Evolutionary conservation across 2,888 invertebrate genomes (phyloP).

Genomic region (Cordilura impudica): DNA sequence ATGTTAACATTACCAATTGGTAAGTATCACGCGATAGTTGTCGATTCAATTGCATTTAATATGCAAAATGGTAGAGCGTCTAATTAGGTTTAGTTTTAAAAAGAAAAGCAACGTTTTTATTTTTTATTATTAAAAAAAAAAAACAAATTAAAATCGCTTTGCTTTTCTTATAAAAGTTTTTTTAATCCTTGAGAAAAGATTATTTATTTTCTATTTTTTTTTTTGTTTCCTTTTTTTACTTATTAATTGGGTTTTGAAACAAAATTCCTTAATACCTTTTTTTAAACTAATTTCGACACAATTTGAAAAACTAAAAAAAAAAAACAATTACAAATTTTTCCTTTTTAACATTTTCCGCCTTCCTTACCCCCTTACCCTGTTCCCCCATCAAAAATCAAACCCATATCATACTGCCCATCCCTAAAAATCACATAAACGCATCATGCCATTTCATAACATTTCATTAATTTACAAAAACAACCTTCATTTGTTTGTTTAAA

Average conservation of each 20-base stretch:
- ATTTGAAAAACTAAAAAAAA: slow-evolving; percentile 51
- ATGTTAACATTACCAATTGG: slow-evolving; percentile 83
- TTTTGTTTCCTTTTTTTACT: slow-evolving; percentile 44
- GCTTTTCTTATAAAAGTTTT: slow-evolving; percentile 2
- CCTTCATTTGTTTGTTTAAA: slow-evolving; percentile 40
- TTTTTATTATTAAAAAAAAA: not conserved
- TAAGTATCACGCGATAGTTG: slow-evolving; percentile 71
- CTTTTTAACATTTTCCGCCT: slow-evolving; percentile 44
- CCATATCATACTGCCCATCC: not conserved
- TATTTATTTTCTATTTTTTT: slow-evolving; percentile 45
- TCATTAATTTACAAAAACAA: slow-evolving; percentile 42
- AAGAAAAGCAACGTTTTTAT: slow-evolving; percentile 11
- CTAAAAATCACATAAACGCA: not conserved
- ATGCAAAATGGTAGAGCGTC: not conserved
- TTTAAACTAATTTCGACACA: slow-evolving; percentile 19
- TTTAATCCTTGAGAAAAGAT: not conserved
- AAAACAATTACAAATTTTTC: slow-evolving; percentile 44
- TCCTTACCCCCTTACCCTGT: slow-evolving; percentile 4
- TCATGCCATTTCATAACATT: slow-evolving; percentile 17
- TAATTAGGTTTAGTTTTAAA: not conserved
- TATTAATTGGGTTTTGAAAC: not conserved
- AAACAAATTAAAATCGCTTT: not conserved
- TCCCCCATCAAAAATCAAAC: not conserved
- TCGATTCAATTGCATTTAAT: slow-evolving; percentile 16
- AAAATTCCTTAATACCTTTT: slow-evolving; percentile 3